These are phyloP conservation scores for Gadus chalcogrammus DNA, from an alignment of 2,113 vertebrate genomes.

Conservation along the genomic window DNA sequence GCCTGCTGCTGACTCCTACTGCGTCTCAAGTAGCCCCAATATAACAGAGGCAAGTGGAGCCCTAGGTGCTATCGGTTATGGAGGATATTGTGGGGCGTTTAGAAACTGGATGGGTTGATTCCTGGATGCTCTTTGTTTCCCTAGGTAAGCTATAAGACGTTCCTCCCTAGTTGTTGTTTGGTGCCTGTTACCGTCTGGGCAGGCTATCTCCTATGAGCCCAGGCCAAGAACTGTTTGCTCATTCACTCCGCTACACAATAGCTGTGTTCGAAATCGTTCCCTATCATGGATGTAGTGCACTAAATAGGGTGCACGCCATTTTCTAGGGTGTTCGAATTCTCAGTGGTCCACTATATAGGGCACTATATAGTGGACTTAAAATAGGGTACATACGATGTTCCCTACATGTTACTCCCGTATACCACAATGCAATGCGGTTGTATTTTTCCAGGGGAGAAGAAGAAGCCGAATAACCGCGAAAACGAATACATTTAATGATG, in stretches of 20 bases:
- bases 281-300: too few species aligned
- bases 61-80: slow-evolving; percentile 15
- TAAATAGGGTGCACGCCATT: too few species aligned
- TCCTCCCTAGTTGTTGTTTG: slow-evolving; percentile 42
- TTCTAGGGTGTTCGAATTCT: too few species aligned
- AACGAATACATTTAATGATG: too few species aligned
- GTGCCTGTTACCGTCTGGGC: slow-evolving; percentile 30
- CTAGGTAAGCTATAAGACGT: slow-evolving; percentile 37
- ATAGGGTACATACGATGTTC: too few species aligned
- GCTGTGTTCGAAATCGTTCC: too few species aligned
- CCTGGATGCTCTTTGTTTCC: slow-evolving; percentile 36
- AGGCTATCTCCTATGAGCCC: slow-evolving; percentile 36
- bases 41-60: slow-evolving; percentile 3
- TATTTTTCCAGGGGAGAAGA: too few species aligned
- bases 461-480: too few species aligned
- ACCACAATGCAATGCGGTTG: too few species aligned
- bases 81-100: slow-evolving; percentile 28
- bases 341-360: too few species aligned
- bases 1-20: slow-evolving; percentile 32
- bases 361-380: too few species aligned
- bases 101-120: slow-evolving; percentile 25
- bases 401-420: too few species aligned
- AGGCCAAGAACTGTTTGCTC: slow-evolving; percentile 50
- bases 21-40: slow-evolving; percentile 14
- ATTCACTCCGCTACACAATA: slow-evolving; percentile 44